A percentile compares a stretch with the other conserved stretches of the same genome.
These are phyloP conservation scores for Nebria ingens DNA, from an alignment of 1,140 invertebrate genomes.

Conservation along the genomic window DNA sequence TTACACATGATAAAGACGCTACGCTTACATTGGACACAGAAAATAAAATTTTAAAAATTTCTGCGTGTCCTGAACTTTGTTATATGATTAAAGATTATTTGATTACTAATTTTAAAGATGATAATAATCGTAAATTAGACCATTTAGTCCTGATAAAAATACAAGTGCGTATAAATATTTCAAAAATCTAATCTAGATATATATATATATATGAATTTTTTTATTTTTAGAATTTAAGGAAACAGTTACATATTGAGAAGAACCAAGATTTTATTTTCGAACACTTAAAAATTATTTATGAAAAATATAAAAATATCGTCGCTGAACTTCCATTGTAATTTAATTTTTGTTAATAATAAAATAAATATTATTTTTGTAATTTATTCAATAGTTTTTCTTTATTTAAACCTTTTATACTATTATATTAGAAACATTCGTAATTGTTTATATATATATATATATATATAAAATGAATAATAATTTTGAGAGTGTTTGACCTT, in stretches of 20 bases:
- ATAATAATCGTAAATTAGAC: no score
- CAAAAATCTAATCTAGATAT: no score
- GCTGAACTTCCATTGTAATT: background rate
- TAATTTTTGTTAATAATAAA: background rate
- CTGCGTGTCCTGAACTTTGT: background rate
- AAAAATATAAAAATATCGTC: background rate
- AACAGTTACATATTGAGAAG: no score
- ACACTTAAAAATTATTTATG: background rate
- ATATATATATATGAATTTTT: no score
- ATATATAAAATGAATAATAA: no score
- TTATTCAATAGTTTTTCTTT: background rate
- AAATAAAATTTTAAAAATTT: background rate
- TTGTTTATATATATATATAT: no score
- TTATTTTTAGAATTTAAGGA: no score
- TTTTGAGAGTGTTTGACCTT: no score
- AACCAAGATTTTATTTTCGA: background rate
- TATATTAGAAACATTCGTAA: no score
- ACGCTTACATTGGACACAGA: background rate
- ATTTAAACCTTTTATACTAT: no score
- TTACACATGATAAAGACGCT: background rate
- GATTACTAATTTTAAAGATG: background rate
- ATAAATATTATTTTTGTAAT: background rate
- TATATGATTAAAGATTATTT: background rate
- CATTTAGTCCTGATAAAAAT: no score
- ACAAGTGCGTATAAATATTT: no score